These are phyloP conservation scores for Phrynosoma platyrhinos DNA, from an alignment of 2,113 vertebrate species.

Conservation along the genomic window DNA sequence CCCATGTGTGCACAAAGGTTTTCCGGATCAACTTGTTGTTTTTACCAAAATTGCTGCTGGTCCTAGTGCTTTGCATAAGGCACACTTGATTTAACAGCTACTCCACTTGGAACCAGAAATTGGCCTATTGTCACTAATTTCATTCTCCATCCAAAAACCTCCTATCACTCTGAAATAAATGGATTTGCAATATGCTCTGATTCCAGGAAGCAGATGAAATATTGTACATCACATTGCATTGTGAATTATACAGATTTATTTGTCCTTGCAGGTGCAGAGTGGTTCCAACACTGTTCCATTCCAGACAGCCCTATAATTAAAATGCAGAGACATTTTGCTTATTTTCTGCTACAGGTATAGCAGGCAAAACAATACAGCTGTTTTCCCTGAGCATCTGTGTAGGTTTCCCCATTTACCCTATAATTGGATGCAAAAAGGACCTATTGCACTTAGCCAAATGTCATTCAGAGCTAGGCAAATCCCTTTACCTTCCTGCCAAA, in stretches of 20 bases:
- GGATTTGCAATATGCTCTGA: conserved; percentile 50
- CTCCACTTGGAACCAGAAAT: conserved; percentile 52
- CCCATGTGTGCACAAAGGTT: not conserved
- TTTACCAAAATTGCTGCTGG: conserved; percentile 20
- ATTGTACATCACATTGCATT: conserved; percentile 61
- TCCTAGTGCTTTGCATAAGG: conserved; percentile 16
- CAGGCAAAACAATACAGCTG: conserved; percentile 65
- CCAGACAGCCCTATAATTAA: conserved; percentile 54
- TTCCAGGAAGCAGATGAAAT: conserved; percentile 62
- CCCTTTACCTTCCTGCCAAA: conserved; percentile 52
- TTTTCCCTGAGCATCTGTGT: conserved; percentile 64
- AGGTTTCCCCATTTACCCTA: conserved; percentile 49
- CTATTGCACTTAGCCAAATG: conserved; percentile 53
- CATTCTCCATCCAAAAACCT: conserved; percentile 34
- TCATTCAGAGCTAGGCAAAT: conserved; percentile 48
- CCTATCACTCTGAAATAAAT: conserved; percentile 59
- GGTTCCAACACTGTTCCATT: conserved; percentile 55
- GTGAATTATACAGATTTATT: conserved; percentile 62
- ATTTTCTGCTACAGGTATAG: conserved; percentile 64
- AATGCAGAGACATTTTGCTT: conserved; percentile 62
- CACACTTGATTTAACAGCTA: not conserved
- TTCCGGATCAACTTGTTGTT: conserved; percentile 47
- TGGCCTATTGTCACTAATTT: conserved; percentile 32
- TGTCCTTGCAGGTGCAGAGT: conserved; percentile 61
- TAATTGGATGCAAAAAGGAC: conserved; percentile 49